Conservation (phyloP, 2,888 invertebrate species). For the Agriopis marginaria region DNA sequence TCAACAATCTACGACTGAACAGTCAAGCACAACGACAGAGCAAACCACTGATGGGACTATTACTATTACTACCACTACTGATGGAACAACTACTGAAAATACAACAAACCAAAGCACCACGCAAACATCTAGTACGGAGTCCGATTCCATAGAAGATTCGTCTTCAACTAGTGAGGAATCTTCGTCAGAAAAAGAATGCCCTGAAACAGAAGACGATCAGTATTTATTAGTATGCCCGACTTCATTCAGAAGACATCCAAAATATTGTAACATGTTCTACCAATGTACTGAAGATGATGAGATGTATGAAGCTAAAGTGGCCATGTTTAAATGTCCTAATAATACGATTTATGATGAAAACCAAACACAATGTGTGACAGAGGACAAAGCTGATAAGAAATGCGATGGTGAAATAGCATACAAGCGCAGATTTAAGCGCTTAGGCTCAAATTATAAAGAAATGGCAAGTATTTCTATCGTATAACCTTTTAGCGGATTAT, state of each 20-base stretch:
- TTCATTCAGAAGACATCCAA: conserved; percentile 93
- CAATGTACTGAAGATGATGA: conserved; percentile 90
- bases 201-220: conserved; percentile 89
- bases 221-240: conserved; percentile 92
- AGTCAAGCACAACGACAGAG: conserved; percentile 44
- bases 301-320: conserved; percentile 90
- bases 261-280: conserved; percentile 93
- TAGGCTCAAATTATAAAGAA: conserved; percentile 81
- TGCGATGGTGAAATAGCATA: conserved; percentile 87
- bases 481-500: not conserved
- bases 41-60: conserved; percentile 31
- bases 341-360: conserved; percentile 91
- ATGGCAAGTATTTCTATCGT: conserved; percentile 80
- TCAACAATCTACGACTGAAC: conserved; percentile 50
- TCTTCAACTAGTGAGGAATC: conserved; percentile 52
- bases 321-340: conserved; percentile 91
- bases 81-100: conserved; percentile 50
- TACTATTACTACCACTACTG: conserved; percentile 51
- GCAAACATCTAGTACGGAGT: conserved; percentile 52
- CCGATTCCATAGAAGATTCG: conserved; percentile 46
- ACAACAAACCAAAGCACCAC: conserved; percentile 50
- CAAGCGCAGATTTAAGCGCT: conserved; percentile 83
- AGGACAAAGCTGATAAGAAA: conserved; percentile 84
- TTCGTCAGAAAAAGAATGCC: conserved; percentile 72
- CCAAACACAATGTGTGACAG: conserved; percentile 90